Evolutionary conservation across 1,140 invertebrate genomes (phyloP), one percentile per base, ranked within the genome.

Genomic region (Leptinotarsa lineolata): DNA sequence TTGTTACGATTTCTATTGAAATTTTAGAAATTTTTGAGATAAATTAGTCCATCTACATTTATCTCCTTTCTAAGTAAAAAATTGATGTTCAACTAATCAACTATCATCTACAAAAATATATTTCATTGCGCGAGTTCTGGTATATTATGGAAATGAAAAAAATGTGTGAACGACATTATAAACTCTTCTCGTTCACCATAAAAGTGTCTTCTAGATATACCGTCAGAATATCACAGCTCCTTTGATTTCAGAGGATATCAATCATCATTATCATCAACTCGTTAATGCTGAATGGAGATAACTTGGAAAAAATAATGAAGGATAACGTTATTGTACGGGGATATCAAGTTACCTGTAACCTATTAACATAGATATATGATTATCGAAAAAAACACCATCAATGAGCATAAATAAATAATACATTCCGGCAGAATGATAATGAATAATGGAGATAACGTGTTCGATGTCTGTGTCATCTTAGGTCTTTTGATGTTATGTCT

Each of bases 281-380:
- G 48, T 54, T 54, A 54, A 18, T 15, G n/a, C 13, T 18, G 48
- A 18, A 54, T 54, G 4, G n/a, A 54, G 48, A 54, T 54, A 54
- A 54, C 48, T 15, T 16, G 48, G 2, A 54, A 18, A 16, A n/a
- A 54, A 54, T 54, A 18, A 54, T 18, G 48, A 54, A 54, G 15
- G 4, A 54, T 54, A 54, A 18, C 48, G 48, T 54, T 54, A 54
- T 54, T 54, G 48, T 54, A 54, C n/a, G 48, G 15, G 48, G 16
- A n/a, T 54, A 54, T 54, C 48, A 54, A 54, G n/a, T 54, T 54
- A 54, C 48, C 48, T 54, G 48, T 54, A 54, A 54, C 48, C 48
- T 54, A 13, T 54, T 54, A 54, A 54, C 48, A 13, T 18, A 54
- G 48, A 54, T 54, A 54, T 54, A 54, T 54, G 48, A 54, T 54